These are phyloP conservation scores for Neotoma lepida DNA, from an alignment of 2,113 vertebrate species.

Conservation along the genomic window DNA sequence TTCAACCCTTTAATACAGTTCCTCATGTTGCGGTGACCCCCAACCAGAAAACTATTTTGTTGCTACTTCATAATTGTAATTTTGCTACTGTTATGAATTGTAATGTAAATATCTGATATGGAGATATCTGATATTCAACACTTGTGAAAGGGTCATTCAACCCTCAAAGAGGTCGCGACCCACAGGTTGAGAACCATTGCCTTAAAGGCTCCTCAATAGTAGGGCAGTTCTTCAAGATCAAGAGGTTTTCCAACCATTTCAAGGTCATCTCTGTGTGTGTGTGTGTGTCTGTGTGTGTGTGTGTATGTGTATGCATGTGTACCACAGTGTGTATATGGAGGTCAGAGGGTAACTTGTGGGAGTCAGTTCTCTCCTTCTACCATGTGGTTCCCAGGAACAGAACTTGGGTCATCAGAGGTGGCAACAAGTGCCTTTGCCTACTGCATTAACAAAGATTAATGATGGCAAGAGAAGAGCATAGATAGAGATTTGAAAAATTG, in stretches of 20 bases:
- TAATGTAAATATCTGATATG: not conserved
- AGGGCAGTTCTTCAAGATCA: not conserved
- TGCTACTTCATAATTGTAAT: not conserved
- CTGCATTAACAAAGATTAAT: not conserved
- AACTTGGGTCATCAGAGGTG: not conserved
- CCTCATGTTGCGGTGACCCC: not conserved
- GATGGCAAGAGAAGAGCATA: not conserved
- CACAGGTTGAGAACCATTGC: not conserved
- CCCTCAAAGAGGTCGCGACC: not conserved
- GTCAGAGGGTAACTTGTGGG: not conserved
- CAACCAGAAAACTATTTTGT: not conserved
- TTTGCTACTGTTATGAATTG: not conserved
- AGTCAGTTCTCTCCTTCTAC: not conserved
- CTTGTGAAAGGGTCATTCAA: not conserved
- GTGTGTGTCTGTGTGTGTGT: not conserved
- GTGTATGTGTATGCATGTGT: not conserved
- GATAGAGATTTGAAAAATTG: not conserved
- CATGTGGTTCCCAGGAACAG: not conserved
- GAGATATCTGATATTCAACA: not conserved
- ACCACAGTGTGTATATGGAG: not conserved
- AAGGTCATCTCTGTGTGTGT: not conserved
- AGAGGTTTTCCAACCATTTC: not conserved
- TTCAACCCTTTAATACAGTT: not conserved
- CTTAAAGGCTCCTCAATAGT: not conserved
- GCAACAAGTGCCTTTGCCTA: not conserved